A percentile compares a stretch with the other conserved stretches of the same genome.
phyloP scores from a whole-genome alignment of 2,113 vertebrate species.

The Zingel zingel region DNA sequence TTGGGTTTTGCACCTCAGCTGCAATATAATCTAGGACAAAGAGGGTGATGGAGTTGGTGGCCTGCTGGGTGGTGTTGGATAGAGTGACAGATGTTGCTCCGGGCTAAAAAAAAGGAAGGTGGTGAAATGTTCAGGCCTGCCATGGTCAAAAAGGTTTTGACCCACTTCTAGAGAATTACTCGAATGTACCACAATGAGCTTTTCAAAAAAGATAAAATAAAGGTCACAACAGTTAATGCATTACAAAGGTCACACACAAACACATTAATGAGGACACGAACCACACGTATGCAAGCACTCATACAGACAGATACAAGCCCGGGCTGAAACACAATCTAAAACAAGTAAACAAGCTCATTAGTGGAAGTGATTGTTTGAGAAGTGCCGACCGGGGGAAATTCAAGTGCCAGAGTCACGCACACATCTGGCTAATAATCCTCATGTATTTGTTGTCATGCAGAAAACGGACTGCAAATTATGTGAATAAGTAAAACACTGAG shows the following conservation, averaged over 20 bases:
- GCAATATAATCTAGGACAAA: constrained; percentile 17
- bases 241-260: constrained; percentile 37
- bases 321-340: constrained; percentile 53
- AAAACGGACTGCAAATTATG: constrained; percentile 27
- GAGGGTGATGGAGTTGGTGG: constrained; percentile 15
- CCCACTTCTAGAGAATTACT: constrained; percentile 48
- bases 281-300: constrained; percentile 35
- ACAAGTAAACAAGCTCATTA: constrained; percentile 77
- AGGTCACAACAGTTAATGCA: constrained; percentile 39
- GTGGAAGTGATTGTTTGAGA: constrained; percentile 69
- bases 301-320: constrained; percentile 35
- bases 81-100: constrained; percentile 27
- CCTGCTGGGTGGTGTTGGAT: constrained; percentile 15
- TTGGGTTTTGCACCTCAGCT: background rate
- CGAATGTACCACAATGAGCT: constrained; percentile 4
- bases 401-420: constrained; percentile 49
- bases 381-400: constrained; percentile 61
- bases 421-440: constrained; percentile 52
- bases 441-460: constrained; percentile 24
- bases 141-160: constrained; percentile 40
- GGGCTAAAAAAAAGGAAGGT: constrained; percentile 14
- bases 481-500: constrained; percentile 8
- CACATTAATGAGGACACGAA: constrained; percentile 27
- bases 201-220: background rate
- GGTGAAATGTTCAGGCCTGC: constrained; percentile 49